Evolutionary conservation across 2,113 vertebrate genomes (phyloP).

Genomic region (Falcunculus frontatus): DNA sequence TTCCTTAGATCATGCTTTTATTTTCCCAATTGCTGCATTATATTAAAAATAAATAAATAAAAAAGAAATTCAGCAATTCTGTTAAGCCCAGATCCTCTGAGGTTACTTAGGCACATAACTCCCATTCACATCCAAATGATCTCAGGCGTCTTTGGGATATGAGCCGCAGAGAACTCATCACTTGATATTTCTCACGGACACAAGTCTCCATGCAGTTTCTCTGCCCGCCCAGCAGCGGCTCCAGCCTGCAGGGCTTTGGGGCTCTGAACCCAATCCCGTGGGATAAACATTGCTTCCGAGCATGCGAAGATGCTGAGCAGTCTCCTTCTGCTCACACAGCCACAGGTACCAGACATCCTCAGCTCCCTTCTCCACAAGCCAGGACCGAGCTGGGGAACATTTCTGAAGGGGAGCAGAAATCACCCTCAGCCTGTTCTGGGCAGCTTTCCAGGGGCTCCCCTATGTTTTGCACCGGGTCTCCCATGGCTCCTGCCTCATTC

Average conservation of each 20-base stretch:
- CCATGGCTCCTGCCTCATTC: fast-evolving
- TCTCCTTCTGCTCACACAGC: background rate
- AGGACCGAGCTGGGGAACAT: background rate
- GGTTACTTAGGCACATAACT: background rate
- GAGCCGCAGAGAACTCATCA: background rate
- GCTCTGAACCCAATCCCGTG: background rate
- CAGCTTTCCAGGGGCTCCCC: background rate
- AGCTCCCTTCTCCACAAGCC: background rate
- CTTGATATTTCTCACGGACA: background rate
- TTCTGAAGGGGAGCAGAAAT: background rate
- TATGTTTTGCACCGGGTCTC: background rate
- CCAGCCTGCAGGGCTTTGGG: background rate
- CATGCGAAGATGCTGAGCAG: background rate
- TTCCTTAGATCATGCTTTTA: background rate
- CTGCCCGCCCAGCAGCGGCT: background rate
- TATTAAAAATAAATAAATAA: background rate
- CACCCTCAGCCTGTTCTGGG: background rate
- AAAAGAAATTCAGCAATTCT: background rate
- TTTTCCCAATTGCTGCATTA: background rate
- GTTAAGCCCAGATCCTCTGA: background rate
- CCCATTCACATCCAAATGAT: background rate
- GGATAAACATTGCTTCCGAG: background rate
- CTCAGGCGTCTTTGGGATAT: background rate
- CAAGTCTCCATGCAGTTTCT: background rate
- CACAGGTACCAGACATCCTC: background rate